phyloP scores from a whole-genome alignment of 2,113 vertebrate genomes.

The Neotoma lepida region DNA sequence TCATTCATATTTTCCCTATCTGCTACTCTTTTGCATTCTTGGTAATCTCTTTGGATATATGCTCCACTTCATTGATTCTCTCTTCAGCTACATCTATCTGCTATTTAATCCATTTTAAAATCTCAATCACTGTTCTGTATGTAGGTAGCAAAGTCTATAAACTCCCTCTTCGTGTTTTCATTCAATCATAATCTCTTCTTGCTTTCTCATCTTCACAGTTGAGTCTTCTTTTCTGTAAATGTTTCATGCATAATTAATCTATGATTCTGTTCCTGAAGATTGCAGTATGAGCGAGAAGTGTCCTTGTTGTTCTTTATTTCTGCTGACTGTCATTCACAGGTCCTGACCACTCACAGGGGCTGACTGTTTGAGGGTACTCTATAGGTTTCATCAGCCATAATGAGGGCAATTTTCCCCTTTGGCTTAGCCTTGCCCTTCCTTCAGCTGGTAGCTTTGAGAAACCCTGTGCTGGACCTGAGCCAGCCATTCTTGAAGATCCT shows the following conservation, averaged over 20 bases:
- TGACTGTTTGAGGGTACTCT: too few species aligned
- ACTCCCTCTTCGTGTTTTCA: not conserved
- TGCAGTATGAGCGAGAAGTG: not conserved
- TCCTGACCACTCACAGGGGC: too few species aligned
- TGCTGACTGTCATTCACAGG: not conserved
- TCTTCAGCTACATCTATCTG: constrained; percentile 4
- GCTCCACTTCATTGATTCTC: constrained; percentile 11
- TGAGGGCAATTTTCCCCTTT: not conserved
- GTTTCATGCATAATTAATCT: not conserved
- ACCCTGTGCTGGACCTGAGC: not conserved
- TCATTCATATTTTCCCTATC: not conserved
- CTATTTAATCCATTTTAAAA: not conserved
- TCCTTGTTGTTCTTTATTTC: not conserved
- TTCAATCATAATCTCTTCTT: not conserved
- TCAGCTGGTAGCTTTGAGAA: not conserved
- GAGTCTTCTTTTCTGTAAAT: not conserved
- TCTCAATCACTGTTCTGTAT: not conserved
- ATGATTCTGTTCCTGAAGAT: not conserved
- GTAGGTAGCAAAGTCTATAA: not conserved
- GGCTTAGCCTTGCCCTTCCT: not conserved
- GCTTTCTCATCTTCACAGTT: not conserved
- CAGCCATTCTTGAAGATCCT: not conserved
- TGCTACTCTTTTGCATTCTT: not conserved
- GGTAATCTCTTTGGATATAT: not conserved
- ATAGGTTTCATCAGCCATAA: not conserved